Conservation (phyloP, 2,888 invertebrate genomes). For the Orthosia cruda region DNA sequence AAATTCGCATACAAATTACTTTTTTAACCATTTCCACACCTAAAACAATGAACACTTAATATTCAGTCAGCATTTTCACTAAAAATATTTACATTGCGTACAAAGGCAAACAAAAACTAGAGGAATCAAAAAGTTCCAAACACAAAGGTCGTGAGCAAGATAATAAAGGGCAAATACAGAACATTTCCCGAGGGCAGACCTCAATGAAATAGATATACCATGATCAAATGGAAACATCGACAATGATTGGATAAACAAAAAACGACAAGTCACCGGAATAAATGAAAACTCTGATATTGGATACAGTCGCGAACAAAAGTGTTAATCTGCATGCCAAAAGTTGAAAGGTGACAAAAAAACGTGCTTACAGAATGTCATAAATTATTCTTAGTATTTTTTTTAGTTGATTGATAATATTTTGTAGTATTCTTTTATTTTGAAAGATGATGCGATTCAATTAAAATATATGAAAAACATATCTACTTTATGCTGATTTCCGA, state of each 20-base stretch:
- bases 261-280: slow-evolving; percentile 54
- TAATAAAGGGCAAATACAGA: slow-evolving; percentile 67
- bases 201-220: slow-evolving; percentile 58
- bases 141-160: slow-evolving; percentile 63
- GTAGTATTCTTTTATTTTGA: no score
- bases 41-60: slow-evolving; percentile 5
- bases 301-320: slow-evolving; percentile 25
- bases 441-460: no score
- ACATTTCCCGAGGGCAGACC: slow-evolving; percentile 66
- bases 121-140: slow-evolving; percentile 37
- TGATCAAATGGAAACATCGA: slow-evolving; percentile 53
- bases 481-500: no score
- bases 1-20: slow-evolving; percentile 23
- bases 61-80: slow-evolving; percentile 19
- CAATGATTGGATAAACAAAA: slow-evolving; percentile 66
- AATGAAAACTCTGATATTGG: slow-evolving; percentile 47
- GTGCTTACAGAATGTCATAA: no score
- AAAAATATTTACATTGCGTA: slow-evolving; percentile 28
- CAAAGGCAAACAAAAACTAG: slow-evolving; percentile 20
- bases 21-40: neutral
- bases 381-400: no score
- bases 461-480: no score
- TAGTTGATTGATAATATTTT: no score
- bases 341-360: no score
- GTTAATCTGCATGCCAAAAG: neutral